These are phyloP conservation scores for Cossypha polioptera DNA, from an alignment of 2,797 vertebrate species.

Conservation along the genomic window DNA sequence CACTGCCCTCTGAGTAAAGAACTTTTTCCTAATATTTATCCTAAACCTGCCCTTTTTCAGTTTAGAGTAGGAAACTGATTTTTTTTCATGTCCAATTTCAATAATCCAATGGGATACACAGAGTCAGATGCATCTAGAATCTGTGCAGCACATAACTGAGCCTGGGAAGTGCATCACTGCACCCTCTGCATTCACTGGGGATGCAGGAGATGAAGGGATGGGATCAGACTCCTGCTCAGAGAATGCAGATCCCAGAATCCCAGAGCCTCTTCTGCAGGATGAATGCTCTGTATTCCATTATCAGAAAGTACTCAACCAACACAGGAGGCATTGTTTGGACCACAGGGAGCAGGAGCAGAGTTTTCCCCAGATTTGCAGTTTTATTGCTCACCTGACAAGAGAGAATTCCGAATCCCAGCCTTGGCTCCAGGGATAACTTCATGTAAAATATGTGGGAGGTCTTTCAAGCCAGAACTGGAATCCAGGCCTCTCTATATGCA, in stretches of 20 bases:
- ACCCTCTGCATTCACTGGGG: not conserved
- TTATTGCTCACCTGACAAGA: not conserved
- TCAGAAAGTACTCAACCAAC: not conserved
- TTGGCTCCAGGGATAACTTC: not conserved
- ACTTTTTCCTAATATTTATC: not conserved
- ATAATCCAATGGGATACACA: not conserved
- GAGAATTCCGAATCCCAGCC: not conserved
- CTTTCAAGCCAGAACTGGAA: not conserved
- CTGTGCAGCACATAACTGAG: not conserved
- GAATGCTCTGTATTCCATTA: not conserved
- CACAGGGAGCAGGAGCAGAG: not conserved
- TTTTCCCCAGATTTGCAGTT: not conserved
- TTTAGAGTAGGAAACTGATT: not conserved
- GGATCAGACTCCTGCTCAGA: not conserved
- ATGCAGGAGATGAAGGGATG: not conserved
- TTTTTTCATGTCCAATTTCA: not conserved
- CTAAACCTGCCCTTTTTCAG: not conserved
- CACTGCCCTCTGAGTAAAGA: not conserved
- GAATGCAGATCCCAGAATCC: not conserved
- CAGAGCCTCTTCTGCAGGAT: not conserved
- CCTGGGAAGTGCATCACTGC: not conserved
- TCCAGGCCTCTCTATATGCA: not conserved
- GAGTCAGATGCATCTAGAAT: not conserved
- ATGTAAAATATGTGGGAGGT: not conserved
- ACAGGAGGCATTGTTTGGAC: not conserved